These are phyloP conservation scores for Protodeltote pygarga DNA, from an alignment of 2,888 invertebrate genomes.

Conservation along the genomic window DNA sequence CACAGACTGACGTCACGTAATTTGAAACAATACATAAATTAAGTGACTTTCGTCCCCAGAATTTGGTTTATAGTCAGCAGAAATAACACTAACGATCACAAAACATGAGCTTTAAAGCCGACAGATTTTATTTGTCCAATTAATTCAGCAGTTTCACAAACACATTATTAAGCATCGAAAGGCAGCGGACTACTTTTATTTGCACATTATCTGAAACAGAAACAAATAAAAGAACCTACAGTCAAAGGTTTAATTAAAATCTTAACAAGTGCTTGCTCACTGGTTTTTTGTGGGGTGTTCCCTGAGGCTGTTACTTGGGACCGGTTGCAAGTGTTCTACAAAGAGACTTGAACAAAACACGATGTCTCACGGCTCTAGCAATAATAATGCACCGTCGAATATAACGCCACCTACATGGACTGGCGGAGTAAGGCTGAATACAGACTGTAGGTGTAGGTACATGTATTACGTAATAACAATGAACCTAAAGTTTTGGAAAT, in stretches of 20 bases:
- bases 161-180: too few species aligned
- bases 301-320: not conserved
- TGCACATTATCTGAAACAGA: too few species aligned
- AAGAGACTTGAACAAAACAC: constrained; percentile 5
- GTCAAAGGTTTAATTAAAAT: constrained; percentile 30
- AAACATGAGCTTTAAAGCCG: too few species aligned
- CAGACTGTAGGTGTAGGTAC: not conserved
- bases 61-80: too few species aligned
- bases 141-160: too few species aligned
- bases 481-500: not conserved
- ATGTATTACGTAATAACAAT: not conserved
- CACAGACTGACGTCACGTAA: too few species aligned
- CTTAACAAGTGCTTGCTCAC: constrained; percentile 7
- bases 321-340: not conserved
- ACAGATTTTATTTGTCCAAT: too few species aligned
- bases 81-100: too few species aligned
- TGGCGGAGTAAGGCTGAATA: not conserved
- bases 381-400: constrained; percentile 19
- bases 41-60: too few species aligned
- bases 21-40: too few species aligned
- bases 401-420: not conserved
- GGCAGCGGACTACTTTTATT: too few species aligned
- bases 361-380: constrained; percentile 4
- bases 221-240: constrained; percentile 1
- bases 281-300: not conserved